Evolutionary conservation across 2,113 vertebrate species (phyloP), one percentile per base, ranked within the genome.

Genomic region (Callospermophilus lateralis): DNA sequence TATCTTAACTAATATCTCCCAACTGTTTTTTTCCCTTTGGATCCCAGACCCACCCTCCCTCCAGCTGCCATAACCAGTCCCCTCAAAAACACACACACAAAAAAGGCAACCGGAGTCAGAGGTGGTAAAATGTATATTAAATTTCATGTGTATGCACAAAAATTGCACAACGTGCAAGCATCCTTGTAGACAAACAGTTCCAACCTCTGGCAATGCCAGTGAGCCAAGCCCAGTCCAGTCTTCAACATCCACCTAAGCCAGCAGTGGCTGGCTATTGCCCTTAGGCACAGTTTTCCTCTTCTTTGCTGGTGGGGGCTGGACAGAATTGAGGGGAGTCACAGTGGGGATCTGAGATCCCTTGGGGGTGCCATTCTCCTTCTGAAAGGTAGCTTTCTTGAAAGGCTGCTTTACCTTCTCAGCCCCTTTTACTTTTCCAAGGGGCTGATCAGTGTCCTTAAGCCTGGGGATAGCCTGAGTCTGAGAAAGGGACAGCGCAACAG

Each of bases 241-340:
- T 72, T 51, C 84, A 89, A n/a, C 24, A 63, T 24, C 61, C 24
- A 6, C 28, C 24, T 73, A 90, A 30, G 85, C 58, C 20, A 17
- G 20, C 32, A 32, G 61, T 1, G n/a, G 19, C 55, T 76, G 17
- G 17, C 67, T 30, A 22, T n/a, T 53, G 15, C 39, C 89, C 97
- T 0, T 0, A 32, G 86, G 17, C 48, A 96, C 97, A 63, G 96
- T 70, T 68, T 73, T 97, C 0, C 93, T 97, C 83, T 97, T 98
- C 95, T 98, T 99, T 53, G 83, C 97, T 17, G 93, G 3, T 30
- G 90, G 96, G 58, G 68, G 93, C 20, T 32, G 94, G 77, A 58
- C 90, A 48, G 81, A 84, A 70, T 55, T 24, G 39, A 51, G 5
- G 3, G 53, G 42, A 39, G 92, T n/a, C 45, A 7, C 1, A 1